A percentile compares a stretch with the other conserved stretches of the same genome.
Evolutionary conservation across 2,888 invertebrate genomes (phyloP).

Genomic region (Parasteatoda lunata): DNA sequence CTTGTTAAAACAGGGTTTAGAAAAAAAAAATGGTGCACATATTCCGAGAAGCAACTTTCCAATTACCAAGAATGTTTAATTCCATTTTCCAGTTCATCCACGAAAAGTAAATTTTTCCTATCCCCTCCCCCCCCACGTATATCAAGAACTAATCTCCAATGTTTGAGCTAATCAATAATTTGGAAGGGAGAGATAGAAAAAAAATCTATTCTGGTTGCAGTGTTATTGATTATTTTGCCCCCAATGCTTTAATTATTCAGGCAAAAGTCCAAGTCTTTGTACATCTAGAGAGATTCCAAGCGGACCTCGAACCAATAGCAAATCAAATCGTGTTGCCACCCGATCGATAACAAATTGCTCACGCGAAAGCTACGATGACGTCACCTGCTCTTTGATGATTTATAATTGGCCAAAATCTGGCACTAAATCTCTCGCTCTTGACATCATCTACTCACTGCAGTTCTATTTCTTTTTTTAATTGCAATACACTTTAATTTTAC

Average conservation of each 20-base stretch:
- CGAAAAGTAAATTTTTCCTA: constrained; percentile 57
- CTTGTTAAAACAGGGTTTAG: constrained; percentile 57
- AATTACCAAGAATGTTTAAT: constrained; percentile 67
- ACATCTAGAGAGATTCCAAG: constrained; percentile 47
- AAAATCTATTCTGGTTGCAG: constrained; percentile 66
- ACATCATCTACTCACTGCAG: constrained; percentile 51
- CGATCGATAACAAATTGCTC: constrained; percentile 69
- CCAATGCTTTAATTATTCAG: constrained; percentile 68
- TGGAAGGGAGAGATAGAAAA: constrained; percentile 31
- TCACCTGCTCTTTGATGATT: constrained; percentile 69
- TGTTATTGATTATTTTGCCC: constrained; percentile 69
- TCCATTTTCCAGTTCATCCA: constrained; percentile 68
- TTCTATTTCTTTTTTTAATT: constrained; percentile 59
- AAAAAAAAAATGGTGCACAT: constrained; percentile 8
- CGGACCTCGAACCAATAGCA: constrained; percentile 67
- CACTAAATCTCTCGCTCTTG: constrained; percentile 61
- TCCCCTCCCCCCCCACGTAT: constrained; percentile 34
- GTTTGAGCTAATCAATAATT: constrained; percentile 61
- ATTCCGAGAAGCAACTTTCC: constrained; percentile 52
- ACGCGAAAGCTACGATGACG: constrained; percentile 68
- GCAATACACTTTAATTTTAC: constrained; percentile 24
- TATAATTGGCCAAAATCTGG: constrained; percentile 69
- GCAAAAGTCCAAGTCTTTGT: constrained; percentile 68
- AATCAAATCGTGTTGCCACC: constrained; percentile 67
- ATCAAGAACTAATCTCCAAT: constrained; percentile 67